Conservation (phyloP, 2,797 vertebrate genomes). For the Caiman crocodilus region DNA sequence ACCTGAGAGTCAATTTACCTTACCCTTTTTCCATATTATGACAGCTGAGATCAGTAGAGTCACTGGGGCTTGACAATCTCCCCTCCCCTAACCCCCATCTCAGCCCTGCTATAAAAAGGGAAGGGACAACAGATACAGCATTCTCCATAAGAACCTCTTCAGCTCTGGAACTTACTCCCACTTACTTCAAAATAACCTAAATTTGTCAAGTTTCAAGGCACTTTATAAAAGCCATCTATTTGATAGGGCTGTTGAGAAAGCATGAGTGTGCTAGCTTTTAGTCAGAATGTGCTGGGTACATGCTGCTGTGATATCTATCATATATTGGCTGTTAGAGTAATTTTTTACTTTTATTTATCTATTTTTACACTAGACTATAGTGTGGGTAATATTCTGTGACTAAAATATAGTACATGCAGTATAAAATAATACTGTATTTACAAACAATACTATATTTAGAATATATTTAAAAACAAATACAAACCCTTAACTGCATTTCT, state of each 20-base stretch:
- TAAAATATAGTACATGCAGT: neutral
- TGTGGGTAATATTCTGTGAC: neutral
- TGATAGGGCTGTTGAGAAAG: conserved; percentile 22
- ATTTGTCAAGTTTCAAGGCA: neutral
- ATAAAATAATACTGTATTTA: neutral
- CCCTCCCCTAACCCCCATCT: neutral
- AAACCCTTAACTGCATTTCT: conserved; percentile 1
- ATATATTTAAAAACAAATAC: conserved; percentile 23
- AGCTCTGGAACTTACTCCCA: neutral
- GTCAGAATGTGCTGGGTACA: neutral
- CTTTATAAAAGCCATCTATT: conserved; percentile 6
- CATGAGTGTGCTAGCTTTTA: neutral
- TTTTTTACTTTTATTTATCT: neutral
- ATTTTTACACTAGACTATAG: neutral
- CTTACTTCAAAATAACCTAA: neutral
- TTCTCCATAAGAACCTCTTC: neutral
- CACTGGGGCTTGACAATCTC: neutral
- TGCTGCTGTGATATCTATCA: neutral
- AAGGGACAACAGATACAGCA: neutral
- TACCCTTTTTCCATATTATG: neutral
- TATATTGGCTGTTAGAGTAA: neutral
- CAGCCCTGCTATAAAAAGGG: neutral
- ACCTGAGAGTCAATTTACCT: neutral
- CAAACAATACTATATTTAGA: conserved; percentile 1
- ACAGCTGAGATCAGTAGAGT: neutral